Base-by-base conservation (phyloP, 2,113 vertebrate species). In the Pachycephala philippinensis region DNA sequence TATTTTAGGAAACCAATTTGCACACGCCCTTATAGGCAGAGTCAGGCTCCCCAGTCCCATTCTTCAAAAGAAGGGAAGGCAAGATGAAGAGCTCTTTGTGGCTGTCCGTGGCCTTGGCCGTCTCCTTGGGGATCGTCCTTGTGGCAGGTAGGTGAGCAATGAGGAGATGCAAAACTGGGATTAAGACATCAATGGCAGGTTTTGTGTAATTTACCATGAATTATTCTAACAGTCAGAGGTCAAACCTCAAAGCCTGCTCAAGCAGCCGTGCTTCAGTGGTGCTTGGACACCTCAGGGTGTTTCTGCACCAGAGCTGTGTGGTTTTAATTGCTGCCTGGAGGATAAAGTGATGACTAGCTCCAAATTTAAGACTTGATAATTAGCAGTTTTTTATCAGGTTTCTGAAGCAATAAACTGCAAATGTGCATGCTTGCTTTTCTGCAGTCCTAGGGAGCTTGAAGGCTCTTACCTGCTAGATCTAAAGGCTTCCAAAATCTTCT, bases 1-100 rank as follows among this genome's bases (percentile, higher is more conserved):
- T 98, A 98, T 98, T 98, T 98, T 98, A 89, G 95, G 97, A 97
- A 98, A 96, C 95, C 37, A 84, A 95, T 96, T 97, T 97, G 97
- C 96, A 97, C 92, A 71, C 45, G 4, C 72, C 70, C 93, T 98
- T 97, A 97, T 97, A 97, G 97, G 92, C 91, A 90, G 79, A 53
- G 72, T 33, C 91, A 40, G 60, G 79, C 88, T 80, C 76, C 77
- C 66, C 61, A 7, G 81, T 92, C 18, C 15, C 44, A 28, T 94
- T 95, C 97, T 96, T 92, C 95, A 97, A 97, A 97, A 97, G 95
- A 94, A 96, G 91, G n/a, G 53, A 76, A 91, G 95, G 82, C 96
- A 95, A 54, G 95, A 98, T 98, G 98, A 98, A 90, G 97, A 97
- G 39, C 60, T 90, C 57, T 77, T 96, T 95, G 96, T 39, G 82